Evolutionary conservation across 2,888 invertebrate genomes (phyloP), one percentile per base, ranked within the genome.

Genomic region (Vanessa cardui): DNA sequence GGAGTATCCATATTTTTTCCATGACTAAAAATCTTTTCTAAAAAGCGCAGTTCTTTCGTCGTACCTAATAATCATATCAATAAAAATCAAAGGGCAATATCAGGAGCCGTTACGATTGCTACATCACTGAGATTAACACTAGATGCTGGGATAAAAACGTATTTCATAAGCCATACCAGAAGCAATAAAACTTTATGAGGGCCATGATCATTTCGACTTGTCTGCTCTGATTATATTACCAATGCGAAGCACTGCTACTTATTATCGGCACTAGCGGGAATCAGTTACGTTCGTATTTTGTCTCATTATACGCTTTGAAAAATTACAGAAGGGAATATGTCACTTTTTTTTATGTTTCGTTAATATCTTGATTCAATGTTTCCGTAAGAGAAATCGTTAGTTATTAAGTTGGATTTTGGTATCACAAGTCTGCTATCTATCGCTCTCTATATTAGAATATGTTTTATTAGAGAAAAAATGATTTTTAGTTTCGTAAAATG

Each of bases 21-120:
- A 9, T 12, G 39, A 3, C 9, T 39, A 9, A 9, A 39, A 39
- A 39, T 12, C 39, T 39, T 39, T 39, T 39, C 39, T 39, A 39
- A 26, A 26, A 2, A 39, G 39, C 39, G 39, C 12, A 12, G 12
- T 12, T 45, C 16, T n/a, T n/a, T 47, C 18, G 8, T 47, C 16
- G 45, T 31, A 31, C 26, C 16, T 54, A 45, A 62, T 47, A 49
- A 47, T 58, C 47, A 64, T 63, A 46, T 58, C 49, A 39, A 58
- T 58, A 64, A 58, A 64, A 59, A 64, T 58, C 39, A 64, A 64
- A 59, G 26, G 26, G 21, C 56, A 58, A 56, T 59, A 52, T 50
- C 26, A 21, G 9, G 12, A 26, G n/a, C 49, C 49, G 50, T 64
- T 44, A 45, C 50, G 26, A 45, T 52, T 50, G 26, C 45, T 59